These are phyloP conservation scores for Nycteola revayana DNA, from an alignment of 2,888 invertebrate genomes.

Conservation along the genomic window DNA sequence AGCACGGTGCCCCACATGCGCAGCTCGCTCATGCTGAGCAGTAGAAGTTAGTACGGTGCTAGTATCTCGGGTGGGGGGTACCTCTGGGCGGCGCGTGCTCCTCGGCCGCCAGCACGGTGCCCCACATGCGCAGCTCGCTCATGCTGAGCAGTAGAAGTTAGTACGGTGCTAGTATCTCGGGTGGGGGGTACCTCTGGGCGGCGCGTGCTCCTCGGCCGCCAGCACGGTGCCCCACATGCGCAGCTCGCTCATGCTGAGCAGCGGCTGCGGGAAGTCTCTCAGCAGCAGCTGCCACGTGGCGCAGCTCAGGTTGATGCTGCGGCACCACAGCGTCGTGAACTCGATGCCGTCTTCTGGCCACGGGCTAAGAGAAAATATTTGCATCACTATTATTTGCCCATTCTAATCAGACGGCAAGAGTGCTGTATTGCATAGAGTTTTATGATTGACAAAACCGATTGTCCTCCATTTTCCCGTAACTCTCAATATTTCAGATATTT, in stretches of 20 bases:
- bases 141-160: constrained; percentile 95
- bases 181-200: not conserved
- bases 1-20: not conserved
- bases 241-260: constrained; percentile 91
- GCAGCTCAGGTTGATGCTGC: constrained; percentile 91
- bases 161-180: constrained; percentile 9
- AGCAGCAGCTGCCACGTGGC: constrained; percentile 93
- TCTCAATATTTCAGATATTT: no score
- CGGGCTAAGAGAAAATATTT: constrained; percentile 82
- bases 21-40: not conserved
- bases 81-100: not conserved
- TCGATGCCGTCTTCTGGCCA: constrained; percentile 95
- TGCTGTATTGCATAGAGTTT: no score
- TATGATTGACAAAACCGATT: no score
- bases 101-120: not conserved
- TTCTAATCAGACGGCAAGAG: no score
- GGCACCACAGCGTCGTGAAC: constrained; percentile 96
- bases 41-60: not conserved
- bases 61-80: not conserved
- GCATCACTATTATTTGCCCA: no score
- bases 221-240: constrained; percentile 94
- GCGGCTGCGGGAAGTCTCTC: constrained; percentile 97
- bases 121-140: constrained; percentile 84
- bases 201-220: constrained; percentile 94
- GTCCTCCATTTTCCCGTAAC: no score